These are phyloP conservation scores for Pseudoatta argentina DNA, from an alignment of 1,140 invertebrate genomes.

Conservation along the genomic window DNA sequence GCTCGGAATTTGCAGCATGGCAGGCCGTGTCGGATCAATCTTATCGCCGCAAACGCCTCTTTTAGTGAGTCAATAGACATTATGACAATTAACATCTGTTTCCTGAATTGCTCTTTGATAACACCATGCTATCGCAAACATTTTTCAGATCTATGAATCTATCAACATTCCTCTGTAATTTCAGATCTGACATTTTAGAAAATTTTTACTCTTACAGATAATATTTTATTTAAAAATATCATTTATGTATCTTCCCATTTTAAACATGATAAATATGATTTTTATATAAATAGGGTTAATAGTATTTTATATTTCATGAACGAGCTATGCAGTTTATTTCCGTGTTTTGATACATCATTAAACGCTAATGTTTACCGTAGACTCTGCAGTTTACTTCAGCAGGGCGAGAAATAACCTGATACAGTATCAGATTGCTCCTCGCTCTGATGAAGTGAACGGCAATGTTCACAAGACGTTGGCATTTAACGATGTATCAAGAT, in stretches of 20 bases:
- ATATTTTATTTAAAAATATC: neutral
- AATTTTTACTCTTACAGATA: neutral
- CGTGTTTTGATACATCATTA: too few species aligned
- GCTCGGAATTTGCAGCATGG: slow-evolving; percentile 90
- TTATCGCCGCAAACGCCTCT: slow-evolving; percentile 90
- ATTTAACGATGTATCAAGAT: too few species aligned
- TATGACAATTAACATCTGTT: neutral
- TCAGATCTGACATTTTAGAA: neutral
- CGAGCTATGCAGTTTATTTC: too few species aligned
- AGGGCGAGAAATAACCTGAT: too few species aligned
- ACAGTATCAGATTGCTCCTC: too few species aligned
- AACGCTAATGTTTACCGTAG: too few species aligned
- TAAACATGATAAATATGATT: neutral
- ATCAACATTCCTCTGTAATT: neutral
- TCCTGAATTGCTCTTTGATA: neutral
- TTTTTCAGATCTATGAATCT: neutral
- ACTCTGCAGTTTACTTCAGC: too few species aligned
- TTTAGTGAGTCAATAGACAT: slow-evolving; percentile 85
- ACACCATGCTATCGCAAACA: neutral
- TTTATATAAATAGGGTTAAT: neutral
- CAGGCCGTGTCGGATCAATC: slow-evolving; percentile 90
- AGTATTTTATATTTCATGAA: neutral
- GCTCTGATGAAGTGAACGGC: too few species aligned
- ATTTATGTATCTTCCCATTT: neutral
- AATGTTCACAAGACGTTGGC: too few species aligned